A percentile compares a stretch with the other conserved stretches of the same genome.
These are phyloP conservation scores for Pampusana beccarii DNA, from an alignment of 2,113 vertebrate genomes.

Conservation along the genomic window DNA sequence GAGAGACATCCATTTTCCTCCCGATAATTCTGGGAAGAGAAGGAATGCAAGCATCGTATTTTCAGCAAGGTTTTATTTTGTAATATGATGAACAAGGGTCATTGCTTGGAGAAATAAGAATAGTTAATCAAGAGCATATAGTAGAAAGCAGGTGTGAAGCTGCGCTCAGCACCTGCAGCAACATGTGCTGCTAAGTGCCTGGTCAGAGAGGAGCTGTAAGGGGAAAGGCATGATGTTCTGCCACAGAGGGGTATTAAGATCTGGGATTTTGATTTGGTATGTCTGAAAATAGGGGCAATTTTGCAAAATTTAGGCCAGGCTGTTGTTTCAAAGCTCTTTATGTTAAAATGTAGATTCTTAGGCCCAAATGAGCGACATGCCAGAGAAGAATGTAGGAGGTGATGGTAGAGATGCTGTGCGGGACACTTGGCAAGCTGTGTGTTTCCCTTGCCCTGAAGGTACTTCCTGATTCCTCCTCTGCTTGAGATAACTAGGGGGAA, in stretches of 20 bases:
- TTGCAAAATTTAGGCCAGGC: neutral
- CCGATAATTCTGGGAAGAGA: conserved; percentile 6
- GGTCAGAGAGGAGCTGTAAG: neutral
- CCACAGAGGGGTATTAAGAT: neutral
- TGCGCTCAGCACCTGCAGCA: neutral
- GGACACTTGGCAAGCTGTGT: fast-evolving
- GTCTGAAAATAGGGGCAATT: neutral
- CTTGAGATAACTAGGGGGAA: neutral
- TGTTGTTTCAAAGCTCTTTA: neutral
- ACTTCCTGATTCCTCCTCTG: neutral
- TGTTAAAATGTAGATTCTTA: neutral
- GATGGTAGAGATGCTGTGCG: neutral
- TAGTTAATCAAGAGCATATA: conserved; percentile 3
- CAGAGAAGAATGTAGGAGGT: neutral
- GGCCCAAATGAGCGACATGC: neutral
- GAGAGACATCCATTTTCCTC: conserved; percentile 41
- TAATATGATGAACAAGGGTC: conserved; percentile 21
- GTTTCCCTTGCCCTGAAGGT: neutral
- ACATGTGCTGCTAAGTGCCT: neutral
- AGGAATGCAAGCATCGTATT: neutral
- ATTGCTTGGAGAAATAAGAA: conserved; percentile 6
- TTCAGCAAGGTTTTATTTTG: conserved; percentile 52
- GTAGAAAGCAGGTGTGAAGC: neutral
- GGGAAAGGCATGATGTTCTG: neutral
- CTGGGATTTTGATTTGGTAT: neutral